Percentiles rank a stretch among this genome's conserved stretches.
phyloP scores from a whole-genome alignment of 2,888 invertebrate species.

The Escarpia spicata region DNA sequence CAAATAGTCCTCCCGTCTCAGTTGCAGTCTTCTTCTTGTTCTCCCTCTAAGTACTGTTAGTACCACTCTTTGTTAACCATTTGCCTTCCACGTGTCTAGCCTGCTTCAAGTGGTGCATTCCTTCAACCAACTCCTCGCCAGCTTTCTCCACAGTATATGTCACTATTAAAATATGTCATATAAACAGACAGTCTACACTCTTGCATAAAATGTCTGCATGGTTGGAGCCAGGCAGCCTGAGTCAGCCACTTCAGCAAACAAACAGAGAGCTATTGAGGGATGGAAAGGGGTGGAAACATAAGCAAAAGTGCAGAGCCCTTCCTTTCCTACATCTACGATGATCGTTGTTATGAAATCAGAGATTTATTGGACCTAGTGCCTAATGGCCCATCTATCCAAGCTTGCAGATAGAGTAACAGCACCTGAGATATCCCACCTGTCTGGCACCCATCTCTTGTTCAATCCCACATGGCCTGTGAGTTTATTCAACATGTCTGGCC shows the following conservation, averaged over 20 bases:
- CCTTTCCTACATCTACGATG: slow-evolving; percentile 5
- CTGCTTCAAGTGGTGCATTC: too few relatives aligned
- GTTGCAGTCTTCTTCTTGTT: too few relatives aligned
- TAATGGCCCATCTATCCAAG: not conserved
- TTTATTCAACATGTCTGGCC: not conserved
- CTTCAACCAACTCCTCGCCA: too few relatives aligned
- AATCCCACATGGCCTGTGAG: not conserved
- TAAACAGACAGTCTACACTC: not conserved
- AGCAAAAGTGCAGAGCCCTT: not conserved
- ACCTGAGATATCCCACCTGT: not conserved
- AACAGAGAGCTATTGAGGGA: not conserved
- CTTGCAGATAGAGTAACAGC: not conserved
- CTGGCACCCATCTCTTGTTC: not conserved
- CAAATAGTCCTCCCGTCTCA: too few relatives aligned
- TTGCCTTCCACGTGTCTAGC: too few relatives aligned
- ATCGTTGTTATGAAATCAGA: not conserved
- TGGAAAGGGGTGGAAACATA: not conserved
- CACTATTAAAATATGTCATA: not conserved
- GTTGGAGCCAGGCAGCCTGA: not conserved
- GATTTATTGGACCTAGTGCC: not conserved
- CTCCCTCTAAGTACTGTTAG: too few relatives aligned
- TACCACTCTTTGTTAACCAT: too few relatives aligned
- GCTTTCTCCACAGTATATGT: too few relatives aligned
- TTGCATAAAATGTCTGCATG: slow-evolving; percentile 7
- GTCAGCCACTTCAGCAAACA: not conserved